A percentile compares a stretch with the other conserved stretches of the same genome.
Conservation (phyloP, 2,888 invertebrate species). For the Polydrusus tereticollis region DNA sequence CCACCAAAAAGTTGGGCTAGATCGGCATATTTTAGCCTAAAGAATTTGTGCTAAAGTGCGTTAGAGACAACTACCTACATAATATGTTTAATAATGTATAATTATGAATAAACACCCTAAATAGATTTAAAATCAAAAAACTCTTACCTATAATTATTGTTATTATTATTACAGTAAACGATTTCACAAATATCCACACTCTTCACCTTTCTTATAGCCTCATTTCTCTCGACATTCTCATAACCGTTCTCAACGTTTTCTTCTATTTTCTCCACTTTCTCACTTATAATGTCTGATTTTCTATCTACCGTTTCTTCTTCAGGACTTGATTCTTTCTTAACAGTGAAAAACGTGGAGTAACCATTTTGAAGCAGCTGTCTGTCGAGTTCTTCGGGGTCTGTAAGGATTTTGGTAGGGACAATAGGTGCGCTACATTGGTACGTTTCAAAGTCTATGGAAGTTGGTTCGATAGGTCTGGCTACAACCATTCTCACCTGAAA, state of each 20-base stretch:
- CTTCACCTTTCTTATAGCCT: slow-evolving; percentile 32
- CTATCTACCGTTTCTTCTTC: slow-evolving; percentile 26
- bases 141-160: slow-evolving; percentile 27
- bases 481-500: slow-evolving; percentile 87
- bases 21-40: too few relatives aligned
- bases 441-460: slow-evolving; percentile 79
- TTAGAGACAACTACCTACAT: too few relatives aligned
- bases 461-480: slow-evolving; percentile 92
- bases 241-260: slow-evolving; percentile 38
- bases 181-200: slow-evolving; percentile 40
- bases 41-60: too few relatives aligned
- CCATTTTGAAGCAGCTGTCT: slow-evolving; percentile 73
- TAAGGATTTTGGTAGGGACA: slow-evolving; percentile 92
- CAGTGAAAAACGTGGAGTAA: slow-evolving; percentile 49
- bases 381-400: slow-evolving; percentile 91
- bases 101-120: background rate
- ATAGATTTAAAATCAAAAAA: background rate
- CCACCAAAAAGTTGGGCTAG: too few relatives aligned
- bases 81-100: too few relatives aligned
- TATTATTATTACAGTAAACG: slow-evolving; percentile 21
- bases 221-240: slow-evolving; percentile 14
- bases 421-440: slow-evolving; percentile 84
- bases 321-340: slow-evolving; percentile 37
- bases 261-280: background rate
- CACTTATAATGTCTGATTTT: slow-evolving; percentile 28